These are phyloP conservation scores for Agrypnus murinus DNA, from an alignment of 2,888 invertebrate species.

Conservation along the genomic window DNA sequence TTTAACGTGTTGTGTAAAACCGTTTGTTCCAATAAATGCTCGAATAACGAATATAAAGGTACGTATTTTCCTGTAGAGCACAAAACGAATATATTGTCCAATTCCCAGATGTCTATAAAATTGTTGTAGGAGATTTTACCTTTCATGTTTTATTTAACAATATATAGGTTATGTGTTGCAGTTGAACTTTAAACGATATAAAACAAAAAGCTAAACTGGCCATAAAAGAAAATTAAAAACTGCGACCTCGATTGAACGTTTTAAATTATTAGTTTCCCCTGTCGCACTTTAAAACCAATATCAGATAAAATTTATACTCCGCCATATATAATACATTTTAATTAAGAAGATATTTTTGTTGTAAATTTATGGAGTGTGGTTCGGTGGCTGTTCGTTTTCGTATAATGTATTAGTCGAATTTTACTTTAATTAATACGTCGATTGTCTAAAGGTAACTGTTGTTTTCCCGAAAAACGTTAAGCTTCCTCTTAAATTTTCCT, in stretches of 20 bases:
- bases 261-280: constrained; percentile 34
- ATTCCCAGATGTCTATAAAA: constrained; percentile 16
- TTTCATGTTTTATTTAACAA: constrained; percentile 23
- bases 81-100: neutral
- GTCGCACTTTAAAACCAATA: constrained; percentile 25
- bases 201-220: constrained; percentile 18
- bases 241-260: constrained; percentile 25
- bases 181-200: constrained; percentile 4
- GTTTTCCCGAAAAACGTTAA: too few relatives aligned
- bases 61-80: constrained; percentile 14
- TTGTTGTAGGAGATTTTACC: neutral
- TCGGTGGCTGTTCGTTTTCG: constrained; percentile 16
- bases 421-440: constrained; percentile 29
- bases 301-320: constrained; percentile 32
- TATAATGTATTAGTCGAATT: constrained; percentile 29
- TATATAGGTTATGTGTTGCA: neutral
- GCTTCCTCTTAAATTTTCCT: too few relatives aligned
- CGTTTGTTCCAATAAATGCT: neutral
- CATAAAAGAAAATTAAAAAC: constrained; percentile 29
- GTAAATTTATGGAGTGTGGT: constrained; percentile 31
- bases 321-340: constrained; percentile 35
- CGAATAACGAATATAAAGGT: constrained; percentile 22
- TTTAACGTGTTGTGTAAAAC: constrained; percentile 24
- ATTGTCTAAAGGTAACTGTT: neutral
- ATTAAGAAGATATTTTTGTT: constrained; percentile 39